Evolutionary conservation across 2,113 vertebrate genomes (phyloP).

Genomic region (Vulpes lagopus): DNA sequence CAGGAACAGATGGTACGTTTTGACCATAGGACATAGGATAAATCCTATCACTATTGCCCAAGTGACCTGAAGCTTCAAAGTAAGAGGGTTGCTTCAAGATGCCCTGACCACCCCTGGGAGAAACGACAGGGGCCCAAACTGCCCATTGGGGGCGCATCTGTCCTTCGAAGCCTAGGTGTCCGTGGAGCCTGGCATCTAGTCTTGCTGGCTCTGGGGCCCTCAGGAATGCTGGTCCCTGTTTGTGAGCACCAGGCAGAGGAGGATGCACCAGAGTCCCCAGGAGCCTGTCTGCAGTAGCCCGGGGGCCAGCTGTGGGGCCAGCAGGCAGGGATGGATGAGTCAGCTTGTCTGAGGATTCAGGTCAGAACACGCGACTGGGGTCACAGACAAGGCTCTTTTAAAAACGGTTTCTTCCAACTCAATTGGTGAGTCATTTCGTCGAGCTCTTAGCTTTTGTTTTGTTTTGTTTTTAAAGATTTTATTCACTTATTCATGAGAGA

Average conservation of each 20-base stretch:
- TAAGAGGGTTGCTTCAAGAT: background rate
- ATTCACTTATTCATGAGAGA: too few relatives aligned
- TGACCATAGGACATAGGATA: fast-evolving
- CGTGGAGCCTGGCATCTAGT: background rate
- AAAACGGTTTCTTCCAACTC: background rate
- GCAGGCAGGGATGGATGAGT: background rate
- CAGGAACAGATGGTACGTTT: background rate
- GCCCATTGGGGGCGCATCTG: background rate
- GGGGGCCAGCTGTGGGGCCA: background rate
- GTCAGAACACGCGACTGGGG: background rate
- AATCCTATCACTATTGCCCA: background rate
- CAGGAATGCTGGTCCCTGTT: too few relatives aligned
- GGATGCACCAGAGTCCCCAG: fast-evolving
- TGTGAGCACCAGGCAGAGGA: background rate
- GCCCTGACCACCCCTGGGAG: background rate
- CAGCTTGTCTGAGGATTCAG: background rate
- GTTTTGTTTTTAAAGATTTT: too few relatives aligned
- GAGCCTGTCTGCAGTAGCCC: background rate
- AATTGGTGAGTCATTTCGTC: background rate
- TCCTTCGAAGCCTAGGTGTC: background rate
- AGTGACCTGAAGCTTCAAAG: fast-evolving
- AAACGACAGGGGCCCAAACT: background rate
- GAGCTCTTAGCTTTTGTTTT: background rate
- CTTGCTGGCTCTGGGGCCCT: too few relatives aligned
- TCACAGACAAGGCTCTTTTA: background rate